Evolutionary conservation across 2,888 invertebrate genomes (phyloP).

Genomic region (Polydrusus tereticollis): DNA sequence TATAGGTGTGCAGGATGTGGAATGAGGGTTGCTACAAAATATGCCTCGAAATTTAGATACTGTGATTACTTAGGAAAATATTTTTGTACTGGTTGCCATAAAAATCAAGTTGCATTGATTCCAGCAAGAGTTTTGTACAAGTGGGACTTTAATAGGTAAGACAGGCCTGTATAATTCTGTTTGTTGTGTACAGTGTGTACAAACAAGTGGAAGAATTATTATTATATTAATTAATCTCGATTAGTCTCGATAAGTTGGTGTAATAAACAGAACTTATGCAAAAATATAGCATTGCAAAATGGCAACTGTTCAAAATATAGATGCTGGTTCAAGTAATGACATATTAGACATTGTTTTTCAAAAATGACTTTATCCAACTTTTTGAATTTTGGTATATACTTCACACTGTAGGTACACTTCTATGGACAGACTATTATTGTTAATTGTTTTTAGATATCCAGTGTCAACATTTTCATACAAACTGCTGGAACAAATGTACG

Average conservation of each 20-base stretch:
- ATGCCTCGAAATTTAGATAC: slow-evolving; percentile 81
- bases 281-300: too few species aligned
- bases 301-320: too few species aligned
- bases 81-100: slow-evolving; percentile 90
- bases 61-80: slow-evolving; percentile 88
- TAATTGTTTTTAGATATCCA: slow-evolving; percentile 72
- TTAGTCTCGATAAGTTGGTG: too few species aligned
- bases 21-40: slow-evolving; percentile 80
- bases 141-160: slow-evolving; percentile 74
- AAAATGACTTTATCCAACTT: too few species aligned
- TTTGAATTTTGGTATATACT: too few species aligned
- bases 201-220: too few species aligned
- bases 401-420: background rate
- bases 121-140: slow-evolving; percentile 76
- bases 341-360: too few species aligned
- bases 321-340: too few species aligned
- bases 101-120: slow-evolving; percentile 80
- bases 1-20: slow-evolving; percentile 89
- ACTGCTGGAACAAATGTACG: slow-evolving; percentile 80
- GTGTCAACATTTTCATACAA: slow-evolving; percentile 86
- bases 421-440: background rate
- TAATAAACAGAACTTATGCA: too few species aligned
- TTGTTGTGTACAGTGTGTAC: too few species aligned
- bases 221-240: too few species aligned
- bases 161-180: background rate